These are phyloP conservation scores for Drosophila eohydei DNA, from an alignment of 2,888 invertebrate species.

Conservation along the genomic window DNA sequence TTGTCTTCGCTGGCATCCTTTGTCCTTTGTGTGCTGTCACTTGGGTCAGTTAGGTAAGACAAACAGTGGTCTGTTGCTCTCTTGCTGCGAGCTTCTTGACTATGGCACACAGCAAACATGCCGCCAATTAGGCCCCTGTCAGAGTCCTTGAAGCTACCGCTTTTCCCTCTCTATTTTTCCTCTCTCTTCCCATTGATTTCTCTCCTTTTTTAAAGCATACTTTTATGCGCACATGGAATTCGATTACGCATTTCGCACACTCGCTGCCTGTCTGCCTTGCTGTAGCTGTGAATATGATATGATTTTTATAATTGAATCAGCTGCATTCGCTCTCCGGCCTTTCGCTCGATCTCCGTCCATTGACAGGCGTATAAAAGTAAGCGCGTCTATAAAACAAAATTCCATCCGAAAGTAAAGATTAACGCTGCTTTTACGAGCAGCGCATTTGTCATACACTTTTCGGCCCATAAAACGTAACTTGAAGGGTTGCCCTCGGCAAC, in stretches of 20 bases:
- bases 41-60: slow-evolving; percentile 50
- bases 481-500: slow-evolving; percentile 37
- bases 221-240: slow-evolving; percentile 48
- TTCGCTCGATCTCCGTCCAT: slow-evolving; percentile 32
- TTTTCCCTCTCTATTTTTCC: not conserved
- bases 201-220: slow-evolving; percentile 19
- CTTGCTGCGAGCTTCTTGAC: slow-evolving; percentile 32
- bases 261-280: not conserved
- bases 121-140: slow-evolving; percentile 53
- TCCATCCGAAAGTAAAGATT: slow-evolving; percentile 60
- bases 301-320: slow-evolving; percentile 81
- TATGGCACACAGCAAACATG: slow-evolving; percentile 44
- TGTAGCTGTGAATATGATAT: slow-evolving; percentile 55
- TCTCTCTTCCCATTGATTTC: not conserved
- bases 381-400: slow-evolving; percentile 78
- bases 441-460: slow-evolving; percentile 77
- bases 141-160: slow-evolving; percentile 17
- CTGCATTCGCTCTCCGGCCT: slow-evolving; percentile 9
- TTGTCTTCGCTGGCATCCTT: slow-evolving; percentile 27
- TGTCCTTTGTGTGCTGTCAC: slow-evolving; percentile 40
- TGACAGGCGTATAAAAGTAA: slow-evolving; percentile 50
- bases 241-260: slow-evolving; percentile 35
- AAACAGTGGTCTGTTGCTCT: slow-evolving; percentile 29
- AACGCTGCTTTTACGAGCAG: slow-evolving; percentile 66
- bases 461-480: slow-evolving; percentile 62